Conservation (phyloP, 2,113 vertebrate species). For the Elephas maximus region DNA sequence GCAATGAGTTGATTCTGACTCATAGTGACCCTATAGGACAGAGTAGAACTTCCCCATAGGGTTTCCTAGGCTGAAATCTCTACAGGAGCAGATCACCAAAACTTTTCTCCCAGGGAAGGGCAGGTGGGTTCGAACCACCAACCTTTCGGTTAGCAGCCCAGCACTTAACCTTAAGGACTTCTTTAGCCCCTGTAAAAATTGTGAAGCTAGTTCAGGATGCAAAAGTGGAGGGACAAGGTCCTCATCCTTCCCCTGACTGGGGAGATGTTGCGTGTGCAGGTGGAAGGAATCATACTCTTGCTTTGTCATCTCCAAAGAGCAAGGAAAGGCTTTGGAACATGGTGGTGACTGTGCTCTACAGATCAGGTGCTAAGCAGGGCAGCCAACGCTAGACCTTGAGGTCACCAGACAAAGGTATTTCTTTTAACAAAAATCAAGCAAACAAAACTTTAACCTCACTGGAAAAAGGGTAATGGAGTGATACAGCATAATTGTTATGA, state of each 20-base stretch:
- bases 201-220: background rate
- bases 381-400: background rate
- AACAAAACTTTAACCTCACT: background rate
- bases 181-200: background rate
- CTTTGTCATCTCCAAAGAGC: background rate
- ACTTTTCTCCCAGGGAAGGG: too few relatives aligned
- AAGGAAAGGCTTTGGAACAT: background rate
- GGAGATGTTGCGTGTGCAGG: background rate
- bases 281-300: background rate
- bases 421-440: constrained; percentile 27
- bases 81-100: too few relatives aligned
- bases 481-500: background rate
- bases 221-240: background rate
- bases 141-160: too few relatives aligned
- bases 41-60: too few relatives aligned
- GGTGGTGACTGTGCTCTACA: background rate
- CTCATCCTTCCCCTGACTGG: background rate
- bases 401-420: background rate
- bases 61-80: too few relatives aligned
- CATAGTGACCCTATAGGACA: too few relatives aligned
- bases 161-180: background rate
- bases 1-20: too few relatives aligned
- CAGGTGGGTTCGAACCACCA: too few relatives aligned
- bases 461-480: background rate
- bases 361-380: background rate